Evolutionary conservation across 2,888 invertebrate species (phyloP).

Genomic region (Mystacides longicornis): DNA sequence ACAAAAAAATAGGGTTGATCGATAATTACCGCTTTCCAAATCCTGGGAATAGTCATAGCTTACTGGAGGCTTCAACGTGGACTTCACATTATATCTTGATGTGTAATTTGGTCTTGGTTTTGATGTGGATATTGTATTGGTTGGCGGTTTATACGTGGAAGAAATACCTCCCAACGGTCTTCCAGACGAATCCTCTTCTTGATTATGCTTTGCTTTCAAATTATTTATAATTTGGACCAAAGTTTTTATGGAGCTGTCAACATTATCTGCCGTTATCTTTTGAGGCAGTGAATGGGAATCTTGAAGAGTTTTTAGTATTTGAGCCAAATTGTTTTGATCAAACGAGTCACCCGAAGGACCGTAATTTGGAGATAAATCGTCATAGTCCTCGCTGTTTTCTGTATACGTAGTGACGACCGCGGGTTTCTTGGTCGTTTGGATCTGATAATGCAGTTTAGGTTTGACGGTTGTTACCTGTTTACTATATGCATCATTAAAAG

Average conservation of each 20-base stretch:
- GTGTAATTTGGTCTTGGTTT: constrained; percentile 3
- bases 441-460: constrained; percentile 15
- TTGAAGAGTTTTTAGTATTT: constrained; percentile 65
- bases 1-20: too few relatives aligned
- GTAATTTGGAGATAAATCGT: constrained; percentile 18
- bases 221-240: constrained; percentile 67
- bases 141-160: neutral
- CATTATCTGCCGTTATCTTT: constrained; percentile 67
- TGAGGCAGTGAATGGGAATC: constrained; percentile 69
- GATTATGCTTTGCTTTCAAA: constrained; percentile 31
- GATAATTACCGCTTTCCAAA: constrained; percentile 21
- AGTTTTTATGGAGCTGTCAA: constrained; percentile 71
- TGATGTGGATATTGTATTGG: neutral
- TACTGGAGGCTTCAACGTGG: constrained; percentile 11
- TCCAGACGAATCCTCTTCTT: constrained; percentile 27
- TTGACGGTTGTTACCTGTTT: constrained; percentile 8
- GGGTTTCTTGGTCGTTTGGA: constrained; percentile 11
- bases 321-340: constrained; percentile 34
- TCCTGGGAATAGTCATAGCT: constrained; percentile 24
- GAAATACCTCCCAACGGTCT: constrained; percentile 3
- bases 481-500: constrained; percentile 12
- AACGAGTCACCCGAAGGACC: constrained; percentile 19
- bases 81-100: constrained; percentile 1
- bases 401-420: neutral
- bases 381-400: constrained; percentile 25